Evolutionary conservation across 2,888 invertebrate species (phyloP).

Genomic region (Temnothorax unifasciatus): DNA sequence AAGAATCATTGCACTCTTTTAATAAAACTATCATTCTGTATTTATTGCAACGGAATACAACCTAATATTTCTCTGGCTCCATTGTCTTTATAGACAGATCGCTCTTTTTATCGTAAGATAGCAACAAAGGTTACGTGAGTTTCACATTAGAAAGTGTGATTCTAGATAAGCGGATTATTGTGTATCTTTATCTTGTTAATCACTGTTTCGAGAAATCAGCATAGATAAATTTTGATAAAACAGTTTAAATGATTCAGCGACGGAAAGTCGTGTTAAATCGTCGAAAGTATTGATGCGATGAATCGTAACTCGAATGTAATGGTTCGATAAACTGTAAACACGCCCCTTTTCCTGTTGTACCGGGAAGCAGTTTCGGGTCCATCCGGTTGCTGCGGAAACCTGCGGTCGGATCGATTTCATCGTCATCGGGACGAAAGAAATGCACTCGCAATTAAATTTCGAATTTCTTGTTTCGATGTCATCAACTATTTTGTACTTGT

Average conservation of each 20-base stretch:
- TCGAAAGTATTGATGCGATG: background rate
- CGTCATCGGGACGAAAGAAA: background rate
- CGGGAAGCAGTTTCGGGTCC: conserved; percentile 36
- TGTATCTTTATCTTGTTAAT: background rate
- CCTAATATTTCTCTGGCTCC: background rate
- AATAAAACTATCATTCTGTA: background rate
- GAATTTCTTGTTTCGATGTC: background rate
- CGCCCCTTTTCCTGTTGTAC: conserved; percentile 47
- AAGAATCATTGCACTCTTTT: background rate
- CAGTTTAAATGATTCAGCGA: background rate
- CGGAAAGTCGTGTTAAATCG: background rate
- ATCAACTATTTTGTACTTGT: background rate
- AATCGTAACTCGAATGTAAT: conserved; percentile 14
- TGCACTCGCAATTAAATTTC: background rate
- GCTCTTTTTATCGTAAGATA: background rate
- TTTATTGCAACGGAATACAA: background rate
- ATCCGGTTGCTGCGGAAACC: conserved; percentile 42
- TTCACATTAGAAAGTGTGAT: background rate
- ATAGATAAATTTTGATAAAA: background rate
- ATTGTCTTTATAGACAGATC: background rate
- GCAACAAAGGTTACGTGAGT: background rate
- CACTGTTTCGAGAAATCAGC: conserved; percentile 1
- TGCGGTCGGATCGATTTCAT: conserved; percentile 8
- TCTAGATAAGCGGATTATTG: background rate
- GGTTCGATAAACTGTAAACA: conserved; percentile 13